Evolutionary conservation across 2,113 vertebrate species (phyloP).

Genomic region (Tenebrosternarchus preto): DNA sequence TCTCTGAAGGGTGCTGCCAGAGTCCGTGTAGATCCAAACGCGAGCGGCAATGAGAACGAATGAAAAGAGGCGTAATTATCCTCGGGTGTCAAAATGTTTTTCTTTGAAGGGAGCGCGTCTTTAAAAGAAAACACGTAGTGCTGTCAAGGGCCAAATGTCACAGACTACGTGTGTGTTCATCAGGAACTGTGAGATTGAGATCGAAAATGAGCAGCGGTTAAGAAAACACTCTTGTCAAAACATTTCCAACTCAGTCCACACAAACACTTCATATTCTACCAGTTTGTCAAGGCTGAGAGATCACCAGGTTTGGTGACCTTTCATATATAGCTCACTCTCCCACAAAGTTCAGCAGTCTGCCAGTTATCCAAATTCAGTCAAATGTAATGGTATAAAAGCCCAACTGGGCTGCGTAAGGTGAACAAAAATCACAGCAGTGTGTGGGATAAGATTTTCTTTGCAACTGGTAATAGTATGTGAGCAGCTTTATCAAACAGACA

Average conservation of each 20-base stretch:
- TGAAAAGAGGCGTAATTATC: constrained; percentile 41
- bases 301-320: not conserved
- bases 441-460: not conserved
- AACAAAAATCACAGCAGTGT: not conserved
- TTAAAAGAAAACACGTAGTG: constrained; percentile 4
- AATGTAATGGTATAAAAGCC: not conserved
- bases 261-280: not conserved
- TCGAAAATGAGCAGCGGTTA: not conserved
- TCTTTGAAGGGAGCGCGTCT: constrained; percentile 5
- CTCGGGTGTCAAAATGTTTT: constrained; percentile 35
- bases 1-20: constrained; percentile 25
- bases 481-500: not conserved
- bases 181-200: not conserved
- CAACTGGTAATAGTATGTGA: not conserved
- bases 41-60: constrained; percentile 23
- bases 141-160: constrained; percentile 33
- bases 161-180: not conserved
- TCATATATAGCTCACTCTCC: not conserved
- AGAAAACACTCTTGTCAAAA: not conserved
- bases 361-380: not conserved
- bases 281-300: not conserved
- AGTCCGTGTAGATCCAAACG: not conserved
- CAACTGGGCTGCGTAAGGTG: not conserved
- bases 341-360: not conserved
- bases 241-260: not conserved